Evolutionary conservation across 2,888 invertebrate species (phyloP), one percentile per base, ranked within the genome.

Genomic region (Drosophila siamana): DNA sequence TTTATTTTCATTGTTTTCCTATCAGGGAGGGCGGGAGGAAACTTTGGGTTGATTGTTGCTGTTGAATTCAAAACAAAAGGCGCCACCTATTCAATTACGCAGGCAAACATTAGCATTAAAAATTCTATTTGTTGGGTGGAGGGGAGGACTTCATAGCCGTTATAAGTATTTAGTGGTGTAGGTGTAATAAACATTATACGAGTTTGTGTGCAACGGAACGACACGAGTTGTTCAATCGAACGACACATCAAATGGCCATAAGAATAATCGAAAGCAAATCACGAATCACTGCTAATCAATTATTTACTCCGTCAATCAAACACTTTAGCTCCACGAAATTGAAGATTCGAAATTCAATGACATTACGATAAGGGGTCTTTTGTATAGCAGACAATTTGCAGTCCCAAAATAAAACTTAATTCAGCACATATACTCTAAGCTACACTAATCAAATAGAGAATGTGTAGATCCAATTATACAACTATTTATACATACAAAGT

Each of bases 41-140:
- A n/a, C n/a, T 19, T 36, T 6, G 3, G 30, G n/a, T 33, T 33
- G n/a, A n/a, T n/a, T 33, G 33, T 9, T 16, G 33, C 40, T 16
- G 13, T 9, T 11, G 22, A 6, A 48, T 8, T 33, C 54, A 66
- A 79, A 80, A 62, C 41, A 74, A 50, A 47, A 30, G 28, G 41
- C 44, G 60, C 66, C 64, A 68, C 80, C 78, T 55, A 40, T 66
- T 71, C 81, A 71, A 84, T 86, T 78, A 75, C 46, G 43, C 56
- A 50, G 19, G 6, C 33, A 26, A 13, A 8, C 62, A 63, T 6
- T 36, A 22, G 2, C 19, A 84, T 84, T 80, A 65, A 84, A 75
- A 81, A 86, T 80, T 73, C 75, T 41, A 69, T 80, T 67, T 65
- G 33, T 11, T 65, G 19, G 30, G n/a, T 5, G 41, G 28, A 24